Evolutionary conservation across 2,797 vertebrate species (phyloP), one percentile per base, ranked within the genome.

Genomic region (Garrulus glandarius): DNA sequence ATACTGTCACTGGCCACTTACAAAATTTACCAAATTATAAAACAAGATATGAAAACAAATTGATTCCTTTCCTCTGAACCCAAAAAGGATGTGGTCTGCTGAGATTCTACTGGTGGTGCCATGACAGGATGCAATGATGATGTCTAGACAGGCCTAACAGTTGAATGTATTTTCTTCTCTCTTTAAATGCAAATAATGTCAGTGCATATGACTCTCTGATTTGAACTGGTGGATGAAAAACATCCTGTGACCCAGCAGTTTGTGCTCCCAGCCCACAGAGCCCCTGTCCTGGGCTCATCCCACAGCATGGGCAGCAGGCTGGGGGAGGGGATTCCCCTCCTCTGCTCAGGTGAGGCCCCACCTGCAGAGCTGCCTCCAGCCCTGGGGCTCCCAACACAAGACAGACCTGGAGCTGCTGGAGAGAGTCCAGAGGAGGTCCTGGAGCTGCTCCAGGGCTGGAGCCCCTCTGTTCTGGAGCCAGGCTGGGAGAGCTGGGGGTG

Each of bases 381-480:
- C 41, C 46, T 46, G 30, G 16, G 22, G 24, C 9, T 39, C 34
- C 30, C 53, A 80, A 13, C 21, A 46, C 13, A 24, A 22, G 8
- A 39, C 27, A 16, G 15, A 43, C 1, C 0, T 4, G 34, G 46
- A 87, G 24, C 46, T 59, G 24, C 17, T 52, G 46, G 11, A 34
- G 11, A 0, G 0, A 52, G 50, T 17, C 23, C 67, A 57, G 37
- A 79, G 18, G 26, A 63, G 43, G 11, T 9, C 65, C 5, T 0
- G 0, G 22, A 64, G 15, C 6, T 36, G 36, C 26, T 22, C 18
- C 17, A 55, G 64, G 32, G 15, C 57, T 49, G 57, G 5, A 43
- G 57, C 17, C 23, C 36, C 65, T 23, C 49, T 75, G 37, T 27
- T 8, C 12, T 63, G 26, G 15, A 36, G 32, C 1, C 49, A 43